Conservation (phyloP, 2,888 invertebrate genomes). For the Noctua comes region DNA sequence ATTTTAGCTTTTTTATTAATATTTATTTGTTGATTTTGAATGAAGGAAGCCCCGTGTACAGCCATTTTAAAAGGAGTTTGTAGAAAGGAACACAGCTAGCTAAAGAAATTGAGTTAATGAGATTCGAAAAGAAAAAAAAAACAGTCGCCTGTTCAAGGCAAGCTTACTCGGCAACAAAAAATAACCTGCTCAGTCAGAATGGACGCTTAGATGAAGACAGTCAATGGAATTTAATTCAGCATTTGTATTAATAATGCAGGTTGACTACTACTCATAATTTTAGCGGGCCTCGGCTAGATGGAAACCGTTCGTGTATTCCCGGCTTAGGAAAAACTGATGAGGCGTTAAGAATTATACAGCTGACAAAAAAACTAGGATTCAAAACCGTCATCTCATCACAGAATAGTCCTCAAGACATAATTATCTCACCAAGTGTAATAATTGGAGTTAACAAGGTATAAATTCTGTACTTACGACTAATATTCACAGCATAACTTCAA, state of each 20-base stretch:
- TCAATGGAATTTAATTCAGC: slow-evolving; percentile 35
- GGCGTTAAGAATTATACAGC: slow-evolving; percentile 16
- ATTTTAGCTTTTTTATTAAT: neutral
- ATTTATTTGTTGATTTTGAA: neutral
- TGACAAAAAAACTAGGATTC: slow-evolving; percentile 9
- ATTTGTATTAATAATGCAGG: slow-evolving; percentile 38
- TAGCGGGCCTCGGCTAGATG: neutral
- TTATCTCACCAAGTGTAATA: slow-evolving; percentile 53
- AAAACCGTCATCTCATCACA: slow-evolving; percentile 32
- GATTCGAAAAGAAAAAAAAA: slow-evolving; percentile 10
- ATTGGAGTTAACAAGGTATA: slow-evolving; percentile 46
- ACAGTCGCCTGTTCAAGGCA: slow-evolving; percentile 9
- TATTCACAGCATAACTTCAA: slow-evolving; percentile 46
- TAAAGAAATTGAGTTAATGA: slow-evolving; percentile 15
- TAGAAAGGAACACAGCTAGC: neutral
- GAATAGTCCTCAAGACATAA: slow-evolving; percentile 39
- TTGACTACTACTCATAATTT: slow-evolving; percentile 17
- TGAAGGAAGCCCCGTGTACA: neutral
- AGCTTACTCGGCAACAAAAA: slow-evolving; percentile 29
- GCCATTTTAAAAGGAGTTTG: neutral
- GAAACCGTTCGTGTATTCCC: slow-evolving; percentile 7
- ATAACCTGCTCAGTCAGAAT: slow-evolving; percentile 25
- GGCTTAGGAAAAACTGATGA: slow-evolving; percentile 39
- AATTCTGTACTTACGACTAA: slow-evolving; percentile 49
- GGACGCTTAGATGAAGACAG: slow-evolving; percentile 1